Percentiles rank a stretch among this genome's conserved stretches.
Conservation (phyloP, 53 echinoderm and acorn worm species). For the Holothuria leucospilota region DNA sequence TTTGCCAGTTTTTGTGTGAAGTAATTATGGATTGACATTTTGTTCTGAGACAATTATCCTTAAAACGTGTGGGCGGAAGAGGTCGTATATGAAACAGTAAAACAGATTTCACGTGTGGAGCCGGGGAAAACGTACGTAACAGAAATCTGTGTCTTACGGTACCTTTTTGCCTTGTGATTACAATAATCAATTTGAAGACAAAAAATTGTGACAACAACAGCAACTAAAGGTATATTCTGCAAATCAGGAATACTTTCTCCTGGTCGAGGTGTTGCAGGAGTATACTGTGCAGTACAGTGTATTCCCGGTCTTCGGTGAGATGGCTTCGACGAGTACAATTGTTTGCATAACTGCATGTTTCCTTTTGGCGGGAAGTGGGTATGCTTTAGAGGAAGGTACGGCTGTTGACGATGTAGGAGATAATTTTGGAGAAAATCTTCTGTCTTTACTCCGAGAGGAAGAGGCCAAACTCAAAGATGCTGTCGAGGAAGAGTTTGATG, state of each 20-base stretch:
- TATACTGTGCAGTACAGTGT: too few species aligned
- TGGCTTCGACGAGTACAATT: background rate
- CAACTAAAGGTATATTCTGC: too few species aligned
- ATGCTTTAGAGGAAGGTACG: too few species aligned
- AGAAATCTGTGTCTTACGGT: background rate
- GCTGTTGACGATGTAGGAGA: too few species aligned
- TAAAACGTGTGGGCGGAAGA: slow-evolving; percentile 18
- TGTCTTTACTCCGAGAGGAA: too few species aligned
- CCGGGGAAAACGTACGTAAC: background rate
- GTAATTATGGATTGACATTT: slow-evolving; percentile 41
- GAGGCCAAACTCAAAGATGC: background rate
- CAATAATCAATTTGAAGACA: too few species aligned
- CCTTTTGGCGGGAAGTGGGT: background rate
- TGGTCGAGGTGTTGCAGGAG: too few species aligned
- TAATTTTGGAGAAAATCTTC: too few species aligned
- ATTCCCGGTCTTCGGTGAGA: background rate
- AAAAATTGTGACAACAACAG: too few species aligned
- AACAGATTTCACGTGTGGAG: background rate
- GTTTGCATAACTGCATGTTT: background rate
- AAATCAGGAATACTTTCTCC: too few species aligned
- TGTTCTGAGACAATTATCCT: background rate
- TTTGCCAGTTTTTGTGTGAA: slow-evolving; percentile 14
- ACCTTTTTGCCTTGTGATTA: too few species aligned
- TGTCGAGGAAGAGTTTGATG: slow-evolving; percentile 11
- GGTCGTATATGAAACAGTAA: background rate